Base-by-base conservation (phyloP, 2,797 vertebrate genomes). In the Artibeus jamaicensis region DNA sequence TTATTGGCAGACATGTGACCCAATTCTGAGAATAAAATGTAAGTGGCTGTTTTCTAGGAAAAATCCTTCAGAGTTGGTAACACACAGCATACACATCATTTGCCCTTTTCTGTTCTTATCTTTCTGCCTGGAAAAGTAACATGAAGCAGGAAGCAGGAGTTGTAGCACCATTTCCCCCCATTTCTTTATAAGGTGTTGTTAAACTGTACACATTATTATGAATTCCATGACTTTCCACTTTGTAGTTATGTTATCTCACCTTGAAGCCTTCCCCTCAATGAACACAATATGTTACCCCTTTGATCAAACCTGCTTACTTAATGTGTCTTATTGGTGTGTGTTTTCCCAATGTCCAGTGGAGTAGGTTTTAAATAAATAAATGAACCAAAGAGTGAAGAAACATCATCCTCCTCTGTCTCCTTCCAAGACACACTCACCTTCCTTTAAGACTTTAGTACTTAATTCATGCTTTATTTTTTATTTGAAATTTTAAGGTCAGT, bases 361-460 rank as follows among this genome's bases (percentile, higher is more conserved):
- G 68, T 67, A 73, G 14, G 29, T 87, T 96, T 95, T 50, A 19
- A 94, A 90, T 89, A 68, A 86, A 67, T 68, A 71, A 29, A 65
- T 74, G 65, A 93, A 74, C 32, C 78, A 84, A 86, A 77, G 70
- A 86, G 7, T 83, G 44, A 96, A 76, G 65, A 86, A 83, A 91
- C 6, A 82, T 7, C 55, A 26, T 82, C 34, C 21, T 85, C 39
- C 24, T 62, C 39, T 65, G 78, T 78, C 19, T 83, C 46, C 15
- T 71, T 42, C 11, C 29, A 87, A n/a, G 73, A 88, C 4, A 70
- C 26, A 6, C 19, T 29, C 9, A 26, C 34, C 24, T 34, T 83
- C 46, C 55, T 76, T 92, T 10, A 83, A 73, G 53, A 12, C 44
- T 26, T 95, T 62, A 81, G 68, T 12, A 57, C 55, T 81, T 86